A percentile compares a stretch with the other conserved stretches of the same genome.
These are phyloP conservation scores for Gephyroberyx darwinii DNA, from an alignment of 2,797 vertebrate species.

Conservation along the genomic window DNA sequence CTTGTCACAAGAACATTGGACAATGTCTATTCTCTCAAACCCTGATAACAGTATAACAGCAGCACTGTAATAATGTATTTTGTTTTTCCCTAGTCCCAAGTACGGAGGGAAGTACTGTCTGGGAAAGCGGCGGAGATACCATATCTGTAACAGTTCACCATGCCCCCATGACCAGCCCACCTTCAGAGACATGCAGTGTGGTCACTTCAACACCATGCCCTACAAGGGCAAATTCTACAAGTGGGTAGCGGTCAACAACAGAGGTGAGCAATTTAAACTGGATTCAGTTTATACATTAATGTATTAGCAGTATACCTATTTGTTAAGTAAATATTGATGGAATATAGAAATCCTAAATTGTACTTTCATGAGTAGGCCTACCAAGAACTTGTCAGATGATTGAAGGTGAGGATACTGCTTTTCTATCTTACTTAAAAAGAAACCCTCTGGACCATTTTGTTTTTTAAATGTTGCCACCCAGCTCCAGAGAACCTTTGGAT, in stretches of 20 bases:
- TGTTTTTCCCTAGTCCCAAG: conserved; percentile 80
- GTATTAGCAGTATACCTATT: background rate
- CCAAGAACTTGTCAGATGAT: too few species aligned
- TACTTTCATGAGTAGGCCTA: background rate
- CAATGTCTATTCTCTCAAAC: too few species aligned
- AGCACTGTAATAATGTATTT: background rate
- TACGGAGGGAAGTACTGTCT: conserved; percentile 91
- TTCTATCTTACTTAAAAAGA: too few species aligned
- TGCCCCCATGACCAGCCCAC: conserved; percentile 80
- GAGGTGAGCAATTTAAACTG: conserved; percentile 76
- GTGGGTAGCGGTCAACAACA: conserved; percentile 89
- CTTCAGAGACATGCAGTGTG: conserved; percentile 92
- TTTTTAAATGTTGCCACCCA: too few species aligned
- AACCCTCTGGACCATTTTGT: too few species aligned
- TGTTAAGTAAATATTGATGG: background rate
- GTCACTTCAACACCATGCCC: conserved; percentile 86
- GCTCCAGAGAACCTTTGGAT: too few species aligned
- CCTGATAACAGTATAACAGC: background rate
- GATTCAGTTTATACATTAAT: too few species aligned
- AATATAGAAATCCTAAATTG: background rate
- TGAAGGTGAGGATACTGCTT: too few species aligned
- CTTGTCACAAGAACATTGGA: too few species aligned
- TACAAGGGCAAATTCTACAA: conserved; percentile 91
- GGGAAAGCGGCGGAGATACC: conserved; percentile 88
- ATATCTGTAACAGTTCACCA: conserved; percentile 81